Evolutionary conservation across 2,888 invertebrate species (phyloP).

Genomic region (Notodonta dromedarius): DNA sequence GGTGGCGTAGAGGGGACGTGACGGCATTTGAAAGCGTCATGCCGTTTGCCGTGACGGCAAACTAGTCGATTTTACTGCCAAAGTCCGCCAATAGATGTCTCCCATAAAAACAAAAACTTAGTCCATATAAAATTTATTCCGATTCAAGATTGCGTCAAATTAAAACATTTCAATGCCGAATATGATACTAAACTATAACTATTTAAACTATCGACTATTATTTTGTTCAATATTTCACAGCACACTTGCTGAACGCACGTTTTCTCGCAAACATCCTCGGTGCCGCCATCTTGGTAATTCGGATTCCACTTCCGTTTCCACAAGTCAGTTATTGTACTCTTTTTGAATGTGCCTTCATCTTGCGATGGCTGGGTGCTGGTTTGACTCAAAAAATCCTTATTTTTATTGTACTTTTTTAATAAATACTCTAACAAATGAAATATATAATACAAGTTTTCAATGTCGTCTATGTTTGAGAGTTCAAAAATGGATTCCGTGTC

Average conservation of each 20-base stretch:
- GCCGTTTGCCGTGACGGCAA: no score
- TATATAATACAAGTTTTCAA: conserved; percentile 63
- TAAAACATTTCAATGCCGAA: conserved; percentile 70
- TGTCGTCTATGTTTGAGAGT: conserved; percentile 43
- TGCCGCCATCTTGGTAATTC: conserved; percentile 35
- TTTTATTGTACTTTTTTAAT: conserved; percentile 50
- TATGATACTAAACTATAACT: conserved; percentile 67
- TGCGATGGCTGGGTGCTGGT: conserved; percentile 43
- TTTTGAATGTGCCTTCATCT: conserved; percentile 49
- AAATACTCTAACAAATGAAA: conserved; percentile 63
- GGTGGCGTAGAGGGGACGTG: no score
- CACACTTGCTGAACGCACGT: conserved; percentile 53
- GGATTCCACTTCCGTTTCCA: conserved; percentile 74
- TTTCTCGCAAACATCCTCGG: conserved; percentile 44
- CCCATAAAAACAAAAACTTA: neutral
- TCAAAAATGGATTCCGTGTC: conserved; percentile 47
- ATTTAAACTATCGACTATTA: conserved; percentile 63
- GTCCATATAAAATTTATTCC: neutral
- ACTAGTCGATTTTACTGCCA: no score
- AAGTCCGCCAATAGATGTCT: no score
- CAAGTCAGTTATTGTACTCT: conserved; percentile 60
- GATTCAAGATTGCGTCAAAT: conserved; percentile 59
- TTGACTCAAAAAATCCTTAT: conserved; percentile 34
- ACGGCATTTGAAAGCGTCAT: no score
- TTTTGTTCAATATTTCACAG: conserved; percentile 61